Evolutionary conservation across 2,113 vertebrate genomes (phyloP).

Genomic region (Archocentrus centrarchus): DNA sequence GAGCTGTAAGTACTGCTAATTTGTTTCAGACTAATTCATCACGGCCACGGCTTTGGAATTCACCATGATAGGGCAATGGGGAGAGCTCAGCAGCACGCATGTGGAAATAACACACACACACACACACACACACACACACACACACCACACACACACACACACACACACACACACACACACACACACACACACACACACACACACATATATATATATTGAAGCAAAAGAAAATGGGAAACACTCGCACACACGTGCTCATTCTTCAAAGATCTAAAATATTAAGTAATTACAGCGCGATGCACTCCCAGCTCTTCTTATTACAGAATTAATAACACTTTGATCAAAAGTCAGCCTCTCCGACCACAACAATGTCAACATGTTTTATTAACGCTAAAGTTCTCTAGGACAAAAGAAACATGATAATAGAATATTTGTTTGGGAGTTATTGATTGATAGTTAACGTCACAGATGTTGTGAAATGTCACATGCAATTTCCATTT

Average conservation of each 20-base stretch:
- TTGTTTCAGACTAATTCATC: slow-evolving; percentile 79
- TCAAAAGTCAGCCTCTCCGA: not conserved
- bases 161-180: slow-evolving; percentile 18
- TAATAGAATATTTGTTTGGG: slow-evolving; percentile 6
- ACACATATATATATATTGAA: no score
- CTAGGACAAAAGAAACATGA: not conserved
- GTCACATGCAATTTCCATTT: slow-evolving; percentile 7
- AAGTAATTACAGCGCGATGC: not conserved
- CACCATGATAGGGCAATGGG: slow-evolving; percentile 61
- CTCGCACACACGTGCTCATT: not conserved
- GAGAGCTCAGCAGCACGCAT: slow-evolving; percentile 20
- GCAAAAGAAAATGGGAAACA: slow-evolving; percentile 1
- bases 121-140: not conserved
- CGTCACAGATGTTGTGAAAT: not conserved
- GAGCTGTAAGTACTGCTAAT: slow-evolving; percentile 76
- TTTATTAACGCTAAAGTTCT: not conserved
- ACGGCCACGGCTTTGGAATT: slow-evolving; percentile 65
- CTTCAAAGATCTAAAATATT: slow-evolving; percentile 18
- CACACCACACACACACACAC: no score
- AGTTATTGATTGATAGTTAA: not conserved
- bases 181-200: not conserved
- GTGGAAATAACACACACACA: slow-evolving; percentile 37
- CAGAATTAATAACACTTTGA: slow-evolving; percentile 13
- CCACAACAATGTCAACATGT: not conserved
- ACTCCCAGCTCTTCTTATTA: not conserved